Evolutionary conservation across 2,888 invertebrate species (phyloP).

Genomic region (Leptothorax acervorum): DNA sequence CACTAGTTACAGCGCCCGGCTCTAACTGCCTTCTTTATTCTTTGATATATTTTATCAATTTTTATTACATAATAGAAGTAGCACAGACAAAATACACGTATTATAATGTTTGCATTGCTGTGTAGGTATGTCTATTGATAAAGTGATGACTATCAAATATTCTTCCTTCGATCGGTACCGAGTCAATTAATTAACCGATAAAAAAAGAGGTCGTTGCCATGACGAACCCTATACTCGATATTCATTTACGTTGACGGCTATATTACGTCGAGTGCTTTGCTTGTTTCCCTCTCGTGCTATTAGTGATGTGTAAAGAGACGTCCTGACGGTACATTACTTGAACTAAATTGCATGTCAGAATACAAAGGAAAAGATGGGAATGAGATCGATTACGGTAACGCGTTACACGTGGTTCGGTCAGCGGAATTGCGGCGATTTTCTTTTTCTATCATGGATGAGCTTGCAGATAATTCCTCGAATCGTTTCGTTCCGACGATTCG

Average conservation of each 20-base stretch:
- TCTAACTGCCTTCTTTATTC: no score
- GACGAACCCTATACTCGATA: slow-evolving; percentile 57
- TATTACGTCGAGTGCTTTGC: slow-evolving; percentile 54
- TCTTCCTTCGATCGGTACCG: slow-evolving; percentile 23
- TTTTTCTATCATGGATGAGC: background rate
- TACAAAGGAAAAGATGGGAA: slow-evolving; percentile 17
- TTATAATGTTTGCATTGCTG: background rate
- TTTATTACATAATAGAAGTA: background rate
- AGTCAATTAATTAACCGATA: slow-evolving; percentile 59
- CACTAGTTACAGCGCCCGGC: no score
- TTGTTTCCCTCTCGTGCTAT: slow-evolving; percentile 57
- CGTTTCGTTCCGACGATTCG: slow-evolving; percentile 12
- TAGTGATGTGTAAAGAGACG: slow-evolving; percentile 59
- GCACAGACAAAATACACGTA: background rate
- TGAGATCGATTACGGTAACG: slow-evolving; percentile 46
- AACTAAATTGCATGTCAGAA: slow-evolving; percentile 56
- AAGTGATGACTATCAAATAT: slow-evolving; percentile 41
- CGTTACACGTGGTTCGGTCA: slow-evolving; percentile 41
- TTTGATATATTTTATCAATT: no score
- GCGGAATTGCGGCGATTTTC: slow-evolving; percentile 63
- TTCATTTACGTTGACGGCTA: slow-evolving; percentile 63
- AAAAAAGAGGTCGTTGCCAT: slow-evolving; percentile 55
- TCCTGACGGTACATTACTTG: slow-evolving; percentile 58
- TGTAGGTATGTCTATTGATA: background rate
- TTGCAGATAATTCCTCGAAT: slow-evolving; percentile 33